Evolutionary conservation across 2,113 vertebrate genomes (phyloP).

Genomic region (Rhineura floridana): DNA sequence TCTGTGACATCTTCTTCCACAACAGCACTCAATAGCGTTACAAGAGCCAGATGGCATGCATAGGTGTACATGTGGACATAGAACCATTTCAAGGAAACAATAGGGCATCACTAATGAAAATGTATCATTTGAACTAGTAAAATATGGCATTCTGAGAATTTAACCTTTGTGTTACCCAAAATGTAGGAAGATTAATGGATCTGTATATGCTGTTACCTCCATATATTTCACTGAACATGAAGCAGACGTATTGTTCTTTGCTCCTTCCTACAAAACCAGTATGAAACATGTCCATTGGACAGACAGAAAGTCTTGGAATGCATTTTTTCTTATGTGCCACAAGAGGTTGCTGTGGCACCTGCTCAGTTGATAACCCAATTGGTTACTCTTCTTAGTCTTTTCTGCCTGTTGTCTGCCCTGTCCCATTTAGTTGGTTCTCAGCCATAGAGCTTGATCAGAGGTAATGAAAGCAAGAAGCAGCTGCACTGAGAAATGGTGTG

Average conservation of each 20-base stretch:
- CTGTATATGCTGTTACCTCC: neutral
- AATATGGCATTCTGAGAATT: neutral
- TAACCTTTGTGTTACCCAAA: neutral
- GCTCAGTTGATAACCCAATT: constrained; percentile 6
- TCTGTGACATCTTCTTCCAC: neutral
- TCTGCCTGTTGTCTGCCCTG: neutral
- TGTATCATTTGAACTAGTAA: neutral
- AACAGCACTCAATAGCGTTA: neutral
- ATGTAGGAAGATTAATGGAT: neutral
- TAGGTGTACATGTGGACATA: too few species aligned
- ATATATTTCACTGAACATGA: neutral
- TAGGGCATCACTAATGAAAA: neutral
- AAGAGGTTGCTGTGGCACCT: constrained; percentile 32
- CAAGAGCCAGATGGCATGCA: neutral
- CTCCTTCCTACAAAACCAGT: neutral
- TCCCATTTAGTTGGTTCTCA: neutral
- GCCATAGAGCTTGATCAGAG: neutral
- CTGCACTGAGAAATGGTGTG: neutral
- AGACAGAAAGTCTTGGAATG: constrained; percentile 1
- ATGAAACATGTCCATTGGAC: neutral
- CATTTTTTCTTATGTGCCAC: constrained; percentile 21
- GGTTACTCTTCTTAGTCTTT: neutral
- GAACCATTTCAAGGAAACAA: neutral
- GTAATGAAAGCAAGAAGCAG: neutral
- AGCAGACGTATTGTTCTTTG: neutral